Conservation (phyloP, 2,888 invertebrate genomes). For the Octodonta nipae region DNA sequence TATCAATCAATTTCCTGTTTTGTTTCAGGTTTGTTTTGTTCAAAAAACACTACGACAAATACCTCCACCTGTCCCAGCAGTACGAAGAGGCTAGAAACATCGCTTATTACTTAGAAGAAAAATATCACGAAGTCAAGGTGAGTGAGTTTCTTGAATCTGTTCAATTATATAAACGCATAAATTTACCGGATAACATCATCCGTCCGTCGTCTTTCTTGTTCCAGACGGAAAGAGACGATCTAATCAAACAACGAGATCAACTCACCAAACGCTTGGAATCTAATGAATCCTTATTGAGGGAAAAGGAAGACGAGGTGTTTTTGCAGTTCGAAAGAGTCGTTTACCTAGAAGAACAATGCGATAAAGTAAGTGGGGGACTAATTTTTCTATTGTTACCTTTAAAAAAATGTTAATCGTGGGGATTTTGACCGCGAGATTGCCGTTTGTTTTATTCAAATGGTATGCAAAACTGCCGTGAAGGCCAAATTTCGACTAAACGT, state of each 20-base stretch:
- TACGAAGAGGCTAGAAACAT: conserved; percentile 48
- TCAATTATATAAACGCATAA: neutral
- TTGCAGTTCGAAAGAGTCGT: conserved; percentile 45
- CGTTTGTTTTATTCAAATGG: no score
- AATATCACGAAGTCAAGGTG: conserved; percentile 52
- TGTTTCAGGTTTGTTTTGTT: conserved; percentile 46
- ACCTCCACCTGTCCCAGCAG: conserved; percentile 45
- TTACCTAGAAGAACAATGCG: conserved; percentile 45
- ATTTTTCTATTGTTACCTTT: no score
- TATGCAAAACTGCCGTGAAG: no score
- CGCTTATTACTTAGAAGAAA: conserved; percentile 49
- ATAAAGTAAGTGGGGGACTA: conserved; percentile 39
- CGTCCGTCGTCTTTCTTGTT: conserved; percentile 7
- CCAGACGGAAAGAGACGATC: conserved; percentile 44
- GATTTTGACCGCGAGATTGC: no score
- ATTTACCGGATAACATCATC: conserved; percentile 5
- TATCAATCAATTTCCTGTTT: conserved; percentile 4
- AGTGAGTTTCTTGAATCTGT: conserved; percentile 10
- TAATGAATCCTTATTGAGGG: conserved; percentile 42
- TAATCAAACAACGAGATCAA: conserved; percentile 38
- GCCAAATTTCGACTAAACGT: no score
- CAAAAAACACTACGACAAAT: conserved; percentile 50
- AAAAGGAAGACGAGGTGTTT: conserved; percentile 49
- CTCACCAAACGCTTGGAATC: conserved; percentile 42
- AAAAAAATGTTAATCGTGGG: no score